A percentile compares a stretch with the other conserved stretches of the same genome.
Conservation (phyloP, 2,797 vertebrate genomes). For the Ficedula albicollis region DNA sequence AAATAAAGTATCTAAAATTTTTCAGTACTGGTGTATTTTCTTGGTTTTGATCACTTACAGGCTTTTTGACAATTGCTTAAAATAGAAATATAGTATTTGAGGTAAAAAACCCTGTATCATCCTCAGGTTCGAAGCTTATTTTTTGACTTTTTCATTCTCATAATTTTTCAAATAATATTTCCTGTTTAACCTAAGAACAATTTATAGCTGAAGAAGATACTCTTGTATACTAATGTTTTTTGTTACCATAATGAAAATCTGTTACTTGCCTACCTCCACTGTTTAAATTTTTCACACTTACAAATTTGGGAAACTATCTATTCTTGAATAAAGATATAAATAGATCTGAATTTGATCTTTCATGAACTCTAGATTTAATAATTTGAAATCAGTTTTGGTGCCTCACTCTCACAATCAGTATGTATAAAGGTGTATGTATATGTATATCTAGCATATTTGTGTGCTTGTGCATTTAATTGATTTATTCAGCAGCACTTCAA, state of each 20-base stretch:
- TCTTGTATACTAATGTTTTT: not conserved
- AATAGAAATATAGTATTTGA: not conserved
- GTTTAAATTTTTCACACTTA: not conserved
- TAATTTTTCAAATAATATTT: not conserved
- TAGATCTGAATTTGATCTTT: constrained; percentile 32
- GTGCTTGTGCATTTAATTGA: not conserved
- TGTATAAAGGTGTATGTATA: not conserved
- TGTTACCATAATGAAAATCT: not conserved
- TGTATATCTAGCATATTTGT: not conserved
- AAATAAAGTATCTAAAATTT: not conserved
- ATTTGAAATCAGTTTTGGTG: not conserved
- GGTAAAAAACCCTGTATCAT: not conserved
- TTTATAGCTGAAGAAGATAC: not conserved
- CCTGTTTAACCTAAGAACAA: not conserved
- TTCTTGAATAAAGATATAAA: constrained; percentile 47
- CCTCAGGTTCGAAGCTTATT: not conserved
- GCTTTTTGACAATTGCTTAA: not conserved
- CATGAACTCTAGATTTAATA: not conserved
- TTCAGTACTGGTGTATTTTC: not conserved
- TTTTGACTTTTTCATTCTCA: not conserved
- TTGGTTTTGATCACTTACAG: not conserved
- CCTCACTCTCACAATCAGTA: not conserved
- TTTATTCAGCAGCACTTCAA: not conserved
- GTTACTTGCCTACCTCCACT: not conserved
- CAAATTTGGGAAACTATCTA: not conserved